A percentile compares a stretch with the other conserved stretches of the same genome.
These are phyloP conservation scores for Ardeotis arabs DNA, from an alignment of 2,113 vertebrate genomes.

Conservation along the genomic window DNA sequence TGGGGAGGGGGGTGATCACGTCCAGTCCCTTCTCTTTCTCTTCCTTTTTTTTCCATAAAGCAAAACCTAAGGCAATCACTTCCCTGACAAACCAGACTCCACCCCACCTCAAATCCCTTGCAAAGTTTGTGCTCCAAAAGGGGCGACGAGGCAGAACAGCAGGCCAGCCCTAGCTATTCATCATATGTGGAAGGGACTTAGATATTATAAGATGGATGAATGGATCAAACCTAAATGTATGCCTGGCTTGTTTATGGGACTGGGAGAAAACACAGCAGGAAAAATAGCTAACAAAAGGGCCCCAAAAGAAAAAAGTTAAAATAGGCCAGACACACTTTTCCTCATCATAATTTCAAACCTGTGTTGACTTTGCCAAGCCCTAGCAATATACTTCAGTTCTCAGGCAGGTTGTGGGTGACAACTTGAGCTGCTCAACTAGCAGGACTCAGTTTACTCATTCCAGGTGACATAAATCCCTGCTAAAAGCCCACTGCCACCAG, in stretches of 20 bases:
- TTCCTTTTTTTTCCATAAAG: background rate
- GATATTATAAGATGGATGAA: background rate
- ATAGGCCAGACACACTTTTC: background rate
- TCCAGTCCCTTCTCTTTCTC: background rate
- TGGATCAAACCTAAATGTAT: background rate
- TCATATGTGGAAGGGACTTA: background rate
- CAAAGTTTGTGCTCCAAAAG: background rate
- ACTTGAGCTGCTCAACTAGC: background rate
- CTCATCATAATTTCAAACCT: background rate
- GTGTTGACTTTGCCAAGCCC: background rate
- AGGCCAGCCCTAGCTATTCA: background rate
- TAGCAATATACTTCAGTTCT: background rate
- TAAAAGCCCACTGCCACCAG: background rate
- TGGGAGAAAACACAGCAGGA: background rate
- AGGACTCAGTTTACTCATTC: background rate
- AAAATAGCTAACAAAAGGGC: background rate
- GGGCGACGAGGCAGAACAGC: background rate
- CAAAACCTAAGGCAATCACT: background rate
- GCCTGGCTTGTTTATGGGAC: background rate
- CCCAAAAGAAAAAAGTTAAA: background rate
- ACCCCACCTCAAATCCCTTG: background rate
- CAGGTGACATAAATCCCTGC: background rate
- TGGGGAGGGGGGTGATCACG: background rate
- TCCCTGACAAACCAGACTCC: background rate
- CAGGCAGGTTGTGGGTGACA: background rate